Evolutionary conservation across 1,140 invertebrate species (phyloP), one percentile per base, ranked within the genome.

Genomic region (Drosophila parvula): DNA sequence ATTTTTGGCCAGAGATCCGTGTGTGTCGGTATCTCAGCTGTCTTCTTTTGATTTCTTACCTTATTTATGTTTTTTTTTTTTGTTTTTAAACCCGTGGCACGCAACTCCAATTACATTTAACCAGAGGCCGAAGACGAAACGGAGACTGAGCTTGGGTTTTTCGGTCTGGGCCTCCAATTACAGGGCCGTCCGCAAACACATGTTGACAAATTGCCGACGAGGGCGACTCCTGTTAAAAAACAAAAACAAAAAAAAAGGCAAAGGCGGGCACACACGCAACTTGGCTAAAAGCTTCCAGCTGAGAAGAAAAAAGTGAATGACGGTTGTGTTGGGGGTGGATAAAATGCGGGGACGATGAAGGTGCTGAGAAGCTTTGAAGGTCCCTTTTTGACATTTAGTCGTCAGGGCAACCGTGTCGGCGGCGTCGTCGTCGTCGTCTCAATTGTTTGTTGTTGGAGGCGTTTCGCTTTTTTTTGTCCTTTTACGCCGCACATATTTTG

Each of bases 141-240:
- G 45, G 22, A 32, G 30, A 27, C 43, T 32, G 36, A 32, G 30
- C 10, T 40, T 50, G 30, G 30, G 44, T 11, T 51, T 68, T 32
- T 48, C 32, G 28, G 28, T 48, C 36, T 55, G 58, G 68, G 36
- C 22, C 65, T 50, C 38, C 70, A 74, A 74, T 63, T 76, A 70
- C 70, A 76, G 50, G 59, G 45, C 48, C 45, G 38, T 65, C 60
- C 73, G 18, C 60, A 74, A 78, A 57, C 79, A 74, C 45, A 68
- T 76, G 77, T 80, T 85, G 81, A 85, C 81, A 84, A 85, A 84
- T 85, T 81, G 81, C 48, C 62, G 16, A 30, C 53, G 16, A 34
- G 43, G 16, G 30, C 40, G 22, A 65, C 61, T 71, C 57, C 38
- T 47, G 47, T 34, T 28, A 30, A 67, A 67, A 36, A 34, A 3